Conservation (phyloP, 1,140 invertebrate genomes). For the Drosophila parabipectinata region DNA sequence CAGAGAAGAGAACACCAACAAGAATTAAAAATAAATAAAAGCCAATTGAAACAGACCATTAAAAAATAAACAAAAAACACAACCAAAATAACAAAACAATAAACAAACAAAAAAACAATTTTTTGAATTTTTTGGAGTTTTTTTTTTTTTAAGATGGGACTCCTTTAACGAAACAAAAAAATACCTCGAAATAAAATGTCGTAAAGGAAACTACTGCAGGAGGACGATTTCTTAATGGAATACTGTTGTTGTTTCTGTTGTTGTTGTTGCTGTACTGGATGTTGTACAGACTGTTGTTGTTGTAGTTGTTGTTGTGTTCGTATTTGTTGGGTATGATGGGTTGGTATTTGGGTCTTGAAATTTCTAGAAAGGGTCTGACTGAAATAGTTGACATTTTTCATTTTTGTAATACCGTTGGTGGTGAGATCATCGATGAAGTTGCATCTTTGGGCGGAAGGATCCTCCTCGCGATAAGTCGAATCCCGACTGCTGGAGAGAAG, state of each 20-base stretch:
- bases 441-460: constrained; percentile 53
- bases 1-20: not conserved
- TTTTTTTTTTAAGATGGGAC: constrained; percentile 22
- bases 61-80: constrained; percentile 14
- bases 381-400: constrained; percentile 61
- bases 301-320: constrained; percentile 67
- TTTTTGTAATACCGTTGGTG: constrained; percentile 75
- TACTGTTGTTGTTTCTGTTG: constrained; percentile 68
- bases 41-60: constrained; percentile 21
- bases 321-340: constrained; percentile 66
- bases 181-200: constrained; percentile 84
- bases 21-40: constrained; percentile 16
- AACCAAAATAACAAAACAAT: constrained; percentile 35
- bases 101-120: constrained; percentile 59
- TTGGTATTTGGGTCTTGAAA: constrained; percentile 81
- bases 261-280: constrained; percentile 40
- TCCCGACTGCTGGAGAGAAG: constrained; percentile 89
- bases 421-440: constrained; percentile 39
- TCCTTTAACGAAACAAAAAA: constrained; percentile 62
- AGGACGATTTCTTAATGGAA: constrained; percentile 84
- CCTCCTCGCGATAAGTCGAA: constrained; percentile 83
- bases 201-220: constrained; percentile 84
- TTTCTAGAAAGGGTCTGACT: constrained; percentile 80
- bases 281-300: constrained; percentile 59
- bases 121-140: constrained; percentile 59